Base-by-base conservation (phyloP, 1,140 invertebrate species). In the Leptinotarsa undecemlineata region DNA sequence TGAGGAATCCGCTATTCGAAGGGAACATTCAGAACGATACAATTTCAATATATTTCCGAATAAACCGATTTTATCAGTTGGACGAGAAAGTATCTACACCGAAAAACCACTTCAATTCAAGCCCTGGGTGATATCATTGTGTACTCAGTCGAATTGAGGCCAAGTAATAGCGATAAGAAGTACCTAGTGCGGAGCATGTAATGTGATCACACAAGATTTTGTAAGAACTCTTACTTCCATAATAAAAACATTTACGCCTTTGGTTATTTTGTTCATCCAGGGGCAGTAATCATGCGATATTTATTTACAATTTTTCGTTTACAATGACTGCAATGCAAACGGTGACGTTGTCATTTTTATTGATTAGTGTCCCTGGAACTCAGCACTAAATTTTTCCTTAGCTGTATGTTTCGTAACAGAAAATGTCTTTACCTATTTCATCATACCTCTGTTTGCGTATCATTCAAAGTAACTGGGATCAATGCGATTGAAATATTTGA, bases 91-190 rank as follows among this genome's bases (percentile, higher is more conserved):
- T 48, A 68, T 68, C 33, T 42, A 57, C 51, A 57, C 17, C 68
- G 17, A 23, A 69, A 51, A 69, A 48, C 47, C 47, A 69, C 47
- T 69, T 48, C 26, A 57, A 15, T 57, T 57, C 51, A 14, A n/a
- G 15, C 51, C 51, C 51, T 19, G 15, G n/a, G n/a, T 57, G 69
- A 71, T 71, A 71, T 60, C 69, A 60, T 61, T 71, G 33, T 61
- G 69, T 71, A 71, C 69, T 61, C 26, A 71, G 42, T 47, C 67
- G 47, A 72, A 72, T 63, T 72, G 71, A 61, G 71, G 71, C 62
- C 71, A 64, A 72, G 26, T 72, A 71, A 68, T 23, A 71, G 70
- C 51, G 71, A 72, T 72, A 72, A 71, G 69, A 61, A 19, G 23
- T 26, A 21, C 26, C n/a, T 61, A 42, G 33, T 42, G 57, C 21